These are phyloP conservation scores for Heterochromis multidens DNA, from an alignment of 2,113 vertebrate species.

Conservation along the genomic window DNA sequence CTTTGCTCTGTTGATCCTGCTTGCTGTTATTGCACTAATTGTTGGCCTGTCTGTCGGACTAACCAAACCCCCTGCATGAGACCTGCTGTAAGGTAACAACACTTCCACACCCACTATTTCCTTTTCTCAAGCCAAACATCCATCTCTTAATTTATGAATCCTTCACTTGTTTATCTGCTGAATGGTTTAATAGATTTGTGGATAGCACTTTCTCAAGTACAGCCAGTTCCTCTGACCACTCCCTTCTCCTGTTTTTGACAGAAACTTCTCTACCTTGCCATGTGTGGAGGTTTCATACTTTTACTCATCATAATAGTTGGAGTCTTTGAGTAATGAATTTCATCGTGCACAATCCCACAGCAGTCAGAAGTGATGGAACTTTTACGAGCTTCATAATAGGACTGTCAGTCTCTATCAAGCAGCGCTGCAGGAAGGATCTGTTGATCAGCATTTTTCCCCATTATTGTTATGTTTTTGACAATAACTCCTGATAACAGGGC, in stretches of 20 bases:
- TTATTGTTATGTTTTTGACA: not conserved
- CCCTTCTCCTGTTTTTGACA: conserved; percentile 71
- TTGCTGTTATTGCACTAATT: conserved; percentile 84
- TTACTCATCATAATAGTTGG: conserved; percentile 82
- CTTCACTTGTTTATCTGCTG: not conserved
- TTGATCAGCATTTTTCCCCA: not conserved
- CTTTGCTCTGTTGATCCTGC: conserved; percentile 78
- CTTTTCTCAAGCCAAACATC: not conserved
- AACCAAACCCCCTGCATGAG: conserved; percentile 73
- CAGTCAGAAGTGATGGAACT: not conserved
- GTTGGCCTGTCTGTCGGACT: conserved; percentile 88
- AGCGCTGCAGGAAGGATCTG: conserved; percentile 14
- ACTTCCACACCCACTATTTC: not conserved
- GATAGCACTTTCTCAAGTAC: not conserved
- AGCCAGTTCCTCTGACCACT: not conserved
- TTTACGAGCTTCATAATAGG: not conserved
- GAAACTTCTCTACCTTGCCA: conserved; percentile 82
- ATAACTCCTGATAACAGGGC: not conserved
- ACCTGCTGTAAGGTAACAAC: conserved; percentile 51
- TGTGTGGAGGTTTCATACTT: conserved; percentile 81
- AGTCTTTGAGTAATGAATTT: conserved; percentile 42
- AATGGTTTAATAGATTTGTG: not conserved
- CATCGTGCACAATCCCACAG: not conserved
- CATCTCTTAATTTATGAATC: not conserved
- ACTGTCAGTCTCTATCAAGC: conserved; percentile 3